These are phyloP conservation scores for Drosophila formosana DNA, from an alignment of 2,888 invertebrate species.

Conservation along the genomic window DNA sequence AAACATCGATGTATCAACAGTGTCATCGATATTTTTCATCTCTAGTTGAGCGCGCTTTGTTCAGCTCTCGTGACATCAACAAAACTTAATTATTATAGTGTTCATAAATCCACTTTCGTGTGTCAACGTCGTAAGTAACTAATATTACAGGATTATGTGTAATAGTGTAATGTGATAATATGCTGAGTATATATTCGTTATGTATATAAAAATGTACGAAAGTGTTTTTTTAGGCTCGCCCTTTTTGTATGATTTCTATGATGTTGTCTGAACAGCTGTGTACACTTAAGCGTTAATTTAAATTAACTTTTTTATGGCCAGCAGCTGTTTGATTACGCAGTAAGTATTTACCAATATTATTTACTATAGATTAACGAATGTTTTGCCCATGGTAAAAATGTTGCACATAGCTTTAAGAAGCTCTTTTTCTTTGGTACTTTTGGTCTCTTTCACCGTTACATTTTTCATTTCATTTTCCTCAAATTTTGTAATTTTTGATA, in stretches of 20 bases:
- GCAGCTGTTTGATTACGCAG: conserved; percentile 24
- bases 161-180: background rate
- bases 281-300: conserved; percentile 6
- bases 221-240: conserved; percentile 8
- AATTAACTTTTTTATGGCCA: conserved; percentile 12
- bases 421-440: background rate
- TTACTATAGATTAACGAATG: background rate
- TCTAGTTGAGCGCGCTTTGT: conserved; percentile 15
- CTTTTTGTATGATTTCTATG: conserved; percentile 3
- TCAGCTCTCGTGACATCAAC: conserved; percentile 2
- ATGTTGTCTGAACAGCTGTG: conserved; percentile 31
- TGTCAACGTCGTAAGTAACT: background rate
- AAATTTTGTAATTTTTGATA: too few species aligned
- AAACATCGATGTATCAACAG: background rate
- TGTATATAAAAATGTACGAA: background rate
- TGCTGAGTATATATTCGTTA: background rate
- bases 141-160: background rate
- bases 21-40: background rate
- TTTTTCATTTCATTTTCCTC: too few species aligned
- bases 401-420: background rate
- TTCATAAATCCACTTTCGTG: background rate
- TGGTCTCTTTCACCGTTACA: background rate
- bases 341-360: conserved; percentile 4
- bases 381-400: background rate
- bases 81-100: background rate